Percentiles rank a stretch among this genome's conserved stretches.
These are phyloP conservation scores for Epiblema foenella DNA, from an alignment of 2,888 invertebrate genomes.

Conservation along the genomic window DNA sequence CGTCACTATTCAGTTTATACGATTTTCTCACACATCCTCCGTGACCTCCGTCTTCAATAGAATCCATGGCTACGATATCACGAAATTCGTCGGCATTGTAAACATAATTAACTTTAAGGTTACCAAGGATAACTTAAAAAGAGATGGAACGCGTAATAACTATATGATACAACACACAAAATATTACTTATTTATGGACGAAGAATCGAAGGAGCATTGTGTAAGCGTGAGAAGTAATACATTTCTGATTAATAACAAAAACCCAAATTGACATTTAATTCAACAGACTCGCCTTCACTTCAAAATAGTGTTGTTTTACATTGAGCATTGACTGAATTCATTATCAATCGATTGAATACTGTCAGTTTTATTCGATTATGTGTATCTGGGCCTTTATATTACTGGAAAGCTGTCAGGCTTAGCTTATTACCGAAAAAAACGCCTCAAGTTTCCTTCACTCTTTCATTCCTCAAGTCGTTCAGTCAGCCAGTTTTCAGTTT, in stretches of 20 bases:
- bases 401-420: neutral
- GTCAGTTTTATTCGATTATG: slow-evolving; percentile 1
- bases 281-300: slow-evolving; percentile 43
- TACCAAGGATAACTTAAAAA: slow-evolving; percentile 49
- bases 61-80: slow-evolving; percentile 73
- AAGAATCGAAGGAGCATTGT: slow-evolving; percentile 21
- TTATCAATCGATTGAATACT: slow-evolving; percentile 9
- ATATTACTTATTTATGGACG: slow-evolving; percentile 22
- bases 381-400: slow-evolving; percentile 9
- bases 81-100: slow-evolving; percentile 74
- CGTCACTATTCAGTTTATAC: slow-evolving; percentile 61
- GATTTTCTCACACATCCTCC: slow-evolving; percentile 61
- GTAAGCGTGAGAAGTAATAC: slow-evolving; percentile 25
- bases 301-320: slow-evolving; percentile 34
- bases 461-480: slow-evolving; percentile 37
- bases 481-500: slow-evolving; percentile 49
- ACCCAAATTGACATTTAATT: slow-evolving; percentile 42
- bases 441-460: slow-evolving; percentile 34
- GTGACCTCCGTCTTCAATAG: slow-evolving; percentile 64
- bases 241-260: slow-evolving; percentile 43
- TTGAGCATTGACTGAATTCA: slow-evolving; percentile 2
- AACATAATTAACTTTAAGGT: slow-evolving; percentile 67
- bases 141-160: slow-evolving; percentile 11
- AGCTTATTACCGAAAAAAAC: slow-evolving; percentile 24
- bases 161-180: slow-evolving; percentile 14